Percentiles rank a stretch among this genome's conserved stretches.
Conservation (phyloP, 1,140 invertebrate species). For the Nasonia vitripennis region DNA sequence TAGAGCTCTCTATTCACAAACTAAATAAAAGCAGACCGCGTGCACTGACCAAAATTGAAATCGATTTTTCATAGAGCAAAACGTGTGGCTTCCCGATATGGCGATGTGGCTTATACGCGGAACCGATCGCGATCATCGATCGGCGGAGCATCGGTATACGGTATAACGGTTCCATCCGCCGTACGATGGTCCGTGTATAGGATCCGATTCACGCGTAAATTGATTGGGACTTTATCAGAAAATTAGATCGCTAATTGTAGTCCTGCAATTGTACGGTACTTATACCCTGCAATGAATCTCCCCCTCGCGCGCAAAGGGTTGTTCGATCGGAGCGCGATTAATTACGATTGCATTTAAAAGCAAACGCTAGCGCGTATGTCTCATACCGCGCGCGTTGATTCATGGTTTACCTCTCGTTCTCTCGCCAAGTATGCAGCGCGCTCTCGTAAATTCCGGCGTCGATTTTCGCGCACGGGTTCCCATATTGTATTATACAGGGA, state of each 20-base stretch:
- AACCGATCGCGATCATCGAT: not conserved
- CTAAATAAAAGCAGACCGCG: too few relatives aligned
- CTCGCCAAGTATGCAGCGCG: too few relatives aligned
- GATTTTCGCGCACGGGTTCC: not conserved
- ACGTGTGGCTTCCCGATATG: not conserved
- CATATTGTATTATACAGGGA: not conserved
- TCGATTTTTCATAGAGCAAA: too few relatives aligned
- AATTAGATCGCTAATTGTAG: constrained; percentile 25
- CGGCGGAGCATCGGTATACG: not conserved
- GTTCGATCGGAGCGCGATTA: not conserved
- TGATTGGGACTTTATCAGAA: constrained; percentile 13
- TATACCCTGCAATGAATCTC: not conserved
- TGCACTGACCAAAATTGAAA: too few relatives aligned
- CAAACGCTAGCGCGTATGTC: too few relatives aligned
- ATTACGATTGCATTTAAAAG: not conserved
- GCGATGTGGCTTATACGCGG: not conserved
- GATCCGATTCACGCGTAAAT: constrained; percentile 20
- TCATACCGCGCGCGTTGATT: not conserved
- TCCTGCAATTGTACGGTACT: not conserved
- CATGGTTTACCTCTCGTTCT: not conserved
- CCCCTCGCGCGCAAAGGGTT: not conserved
- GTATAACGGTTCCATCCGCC: not conserved
- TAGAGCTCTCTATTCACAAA: too few relatives aligned
- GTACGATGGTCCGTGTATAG: not conserved
- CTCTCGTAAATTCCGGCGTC: too few relatives aligned